Evolutionary conservation across 1,140 invertebrate species (phyloP), one percentile per base, ranked within the genome.

Genomic region (Gonatopus flavifemur): DNA sequence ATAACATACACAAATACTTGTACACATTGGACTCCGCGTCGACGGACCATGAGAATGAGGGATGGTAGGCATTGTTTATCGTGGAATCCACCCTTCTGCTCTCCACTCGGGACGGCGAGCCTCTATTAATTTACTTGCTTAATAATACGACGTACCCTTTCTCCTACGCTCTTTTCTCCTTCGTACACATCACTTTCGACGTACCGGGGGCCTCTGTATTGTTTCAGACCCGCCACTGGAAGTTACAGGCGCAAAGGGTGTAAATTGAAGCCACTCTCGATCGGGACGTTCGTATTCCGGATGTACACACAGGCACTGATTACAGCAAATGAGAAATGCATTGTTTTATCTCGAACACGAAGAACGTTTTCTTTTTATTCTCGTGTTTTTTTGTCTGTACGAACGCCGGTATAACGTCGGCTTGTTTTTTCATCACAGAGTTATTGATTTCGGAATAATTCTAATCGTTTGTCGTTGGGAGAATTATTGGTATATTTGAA

Each of bases 121-220:
- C 63, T 64, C 71, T 74, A 74, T 74, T 72, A 74, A 74, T 74
- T 74, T 72, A 74, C 67, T 72, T 67, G 71, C 69, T 72, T 74
- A 72, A 74, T 74, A 74, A 70, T 71, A 64, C 62, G 47, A 64
- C 58, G 58, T 49, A 39, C 60, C 33, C 50, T 64, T 55, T 59
- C 52, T 49, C 33, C n/a, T n/a, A n/a, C n/a, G 18, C 22, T 22
- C 38, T 36, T 42, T 50, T 32, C 46, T 42, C 31, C 44, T 40
- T 33, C 36, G 41, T 28, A 28, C 47, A 21, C 57, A 38, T 52
- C 59, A 52, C 53, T 57, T 57, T 54, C 43, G 53, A 49, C 40
- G 47, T 36, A n/a, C 41, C 52, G 36, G 45, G 44, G 25, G 38
- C 38, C 30, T 42, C 53, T 56, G n/a, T n/a, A 59, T 59, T 59